phyloP scores from a whole-genome alignment of 2,888 invertebrate genomes.

The Bombylius discolor region DNA sequence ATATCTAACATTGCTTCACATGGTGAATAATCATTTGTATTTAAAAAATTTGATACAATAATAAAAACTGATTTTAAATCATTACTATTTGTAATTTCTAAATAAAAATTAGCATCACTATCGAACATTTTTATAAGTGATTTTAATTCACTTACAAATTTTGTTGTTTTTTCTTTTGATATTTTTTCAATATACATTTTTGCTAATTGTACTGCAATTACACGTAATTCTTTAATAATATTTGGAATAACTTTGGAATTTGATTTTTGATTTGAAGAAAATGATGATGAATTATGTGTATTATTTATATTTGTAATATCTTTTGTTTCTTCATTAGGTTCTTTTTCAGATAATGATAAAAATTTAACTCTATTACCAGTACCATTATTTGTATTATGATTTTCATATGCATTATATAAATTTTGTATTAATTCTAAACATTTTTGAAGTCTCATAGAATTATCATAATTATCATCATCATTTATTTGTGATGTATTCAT shows the following conservation, averaged over 20 bases:
- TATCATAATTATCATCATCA: slow-evolving; percentile 14
- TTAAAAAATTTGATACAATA: slow-evolving; percentile 20
- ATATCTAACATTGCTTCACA: slow-evolving; percentile 46
- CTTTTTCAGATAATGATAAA: slow-evolving; percentile 24
- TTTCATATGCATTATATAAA: slow-evolving; percentile 28
- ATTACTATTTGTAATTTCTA: slow-evolving; percentile 30
- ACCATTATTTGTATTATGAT: slow-evolving; percentile 14
- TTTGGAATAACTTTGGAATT: slow-evolving; percentile 1
- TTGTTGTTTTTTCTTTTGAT: slow-evolving; percentile 32
- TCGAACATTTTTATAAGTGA: slow-evolving; percentile 45
- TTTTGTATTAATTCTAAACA: slow-evolving; percentile 35
- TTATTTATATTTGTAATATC: slow-evolving; percentile 12
- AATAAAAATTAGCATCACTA: slow-evolving; percentile 38
- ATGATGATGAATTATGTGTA: no score
- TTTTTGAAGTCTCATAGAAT: slow-evolving; percentile 29
- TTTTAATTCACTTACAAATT: slow-evolving; percentile 41
- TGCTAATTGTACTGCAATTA: slow-evolving; percentile 24
- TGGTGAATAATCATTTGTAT: slow-evolving; percentile 35
- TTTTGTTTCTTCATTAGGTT: slow-evolving; percentile 10
- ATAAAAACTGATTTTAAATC: slow-evolving; percentile 24
- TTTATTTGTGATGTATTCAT: slow-evolving; percentile 16
- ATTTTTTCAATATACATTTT: slow-evolving; percentile 44
- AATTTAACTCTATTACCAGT: slow-evolving; percentile 45
- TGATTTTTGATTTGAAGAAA: slow-evolving; percentile 4
- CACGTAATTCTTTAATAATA: slow-evolving; percentile 21